phyloP scores from a whole-genome alignment of 1,140 invertebrate species.

The Sminthurides bifidus region DNA sequence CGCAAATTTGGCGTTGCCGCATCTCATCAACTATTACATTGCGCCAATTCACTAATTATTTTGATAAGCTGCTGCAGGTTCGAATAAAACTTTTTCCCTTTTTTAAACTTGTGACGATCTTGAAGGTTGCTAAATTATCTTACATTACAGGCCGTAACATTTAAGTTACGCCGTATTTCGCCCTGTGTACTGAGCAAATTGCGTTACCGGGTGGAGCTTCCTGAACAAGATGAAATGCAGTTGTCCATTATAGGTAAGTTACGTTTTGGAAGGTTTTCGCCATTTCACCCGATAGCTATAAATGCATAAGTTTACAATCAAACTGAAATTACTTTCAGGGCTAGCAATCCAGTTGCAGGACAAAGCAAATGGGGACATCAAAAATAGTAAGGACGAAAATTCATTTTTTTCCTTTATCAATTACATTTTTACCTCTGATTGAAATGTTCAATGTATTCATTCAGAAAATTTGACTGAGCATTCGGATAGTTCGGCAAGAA shows the following conservation, averaged over 20 bases:
- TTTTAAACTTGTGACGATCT: constrained; percentile 12
- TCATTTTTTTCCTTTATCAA: neutral
- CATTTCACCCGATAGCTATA: too few species aligned
- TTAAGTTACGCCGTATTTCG: constrained; percentile 68
- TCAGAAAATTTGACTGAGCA: too few species aligned
- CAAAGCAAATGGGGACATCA: too few species aligned
- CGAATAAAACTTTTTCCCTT: constrained; percentile 5
- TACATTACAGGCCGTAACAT: constrained; percentile 59
- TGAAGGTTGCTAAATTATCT: constrained; percentile 8
- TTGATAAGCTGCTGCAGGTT: constrained; percentile 53
- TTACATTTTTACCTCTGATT: too few species aligned
- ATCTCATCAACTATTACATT: constrained; percentile 42
- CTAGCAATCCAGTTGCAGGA: too few species aligned
- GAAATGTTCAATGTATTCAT: too few species aligned
- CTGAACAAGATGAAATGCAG: constrained; percentile 82
- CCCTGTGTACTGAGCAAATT: constrained; percentile 70
- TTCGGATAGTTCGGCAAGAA: too few species aligned
- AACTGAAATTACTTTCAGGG: too few species aligned
- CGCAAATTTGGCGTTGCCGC: constrained; percentile 64
- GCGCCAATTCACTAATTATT: constrained; percentile 44
- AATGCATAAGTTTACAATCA: too few species aligned
- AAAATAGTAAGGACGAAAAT: too few species aligned
- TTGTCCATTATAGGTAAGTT: constrained; percentile 55
- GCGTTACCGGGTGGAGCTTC: constrained; percentile 63
- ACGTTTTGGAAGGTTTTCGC: too few species aligned